A percentile compares a stretch with the other conserved stretches of the same genome.
These are phyloP conservation scores for Malurus leucopterus DNA, from an alignment of 2,797 vertebrate species.

Conservation along the genomic window DNA sequence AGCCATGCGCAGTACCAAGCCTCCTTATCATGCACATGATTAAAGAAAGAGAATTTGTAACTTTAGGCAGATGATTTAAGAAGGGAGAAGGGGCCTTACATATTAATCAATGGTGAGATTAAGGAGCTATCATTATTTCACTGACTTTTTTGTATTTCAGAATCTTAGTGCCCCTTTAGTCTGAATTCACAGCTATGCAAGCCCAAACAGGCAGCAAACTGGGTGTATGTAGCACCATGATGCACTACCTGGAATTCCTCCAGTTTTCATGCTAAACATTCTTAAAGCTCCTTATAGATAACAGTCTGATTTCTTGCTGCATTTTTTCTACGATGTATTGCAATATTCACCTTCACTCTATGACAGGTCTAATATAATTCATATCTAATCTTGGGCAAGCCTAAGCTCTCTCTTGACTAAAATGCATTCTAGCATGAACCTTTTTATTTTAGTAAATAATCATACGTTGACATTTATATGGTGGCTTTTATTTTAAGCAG, in stretches of 20 bases:
- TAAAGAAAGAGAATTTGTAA: neutral
- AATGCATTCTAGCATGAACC: neutral
- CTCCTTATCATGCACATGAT: neutral
- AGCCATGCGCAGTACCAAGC: neutral
- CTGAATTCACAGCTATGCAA: neutral
- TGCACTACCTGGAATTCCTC: neutral
- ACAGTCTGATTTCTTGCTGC: neutral
- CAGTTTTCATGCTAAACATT: neutral
- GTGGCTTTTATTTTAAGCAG: neutral
- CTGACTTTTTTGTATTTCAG: neutral
- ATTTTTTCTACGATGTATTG: neutral
- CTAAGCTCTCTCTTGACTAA: neutral
- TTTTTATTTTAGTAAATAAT: neutral
- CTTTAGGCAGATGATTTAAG: neutral
- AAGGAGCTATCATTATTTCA: neutral
- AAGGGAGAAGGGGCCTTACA: neutral
- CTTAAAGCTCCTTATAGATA: neutral
- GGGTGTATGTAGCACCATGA: neutral
- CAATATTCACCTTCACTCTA: neutral
- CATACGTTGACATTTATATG: neutral
- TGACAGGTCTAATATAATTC: neutral
- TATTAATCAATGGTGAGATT: neutral
- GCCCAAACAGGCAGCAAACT: neutral
- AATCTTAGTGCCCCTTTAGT: neutral
- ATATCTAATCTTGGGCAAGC: neutral